These are phyloP conservation scores for Rhysida immarginata DNA, from an alignment of 1,140 invertebrate genomes.

Conservation along the genomic window DNA sequence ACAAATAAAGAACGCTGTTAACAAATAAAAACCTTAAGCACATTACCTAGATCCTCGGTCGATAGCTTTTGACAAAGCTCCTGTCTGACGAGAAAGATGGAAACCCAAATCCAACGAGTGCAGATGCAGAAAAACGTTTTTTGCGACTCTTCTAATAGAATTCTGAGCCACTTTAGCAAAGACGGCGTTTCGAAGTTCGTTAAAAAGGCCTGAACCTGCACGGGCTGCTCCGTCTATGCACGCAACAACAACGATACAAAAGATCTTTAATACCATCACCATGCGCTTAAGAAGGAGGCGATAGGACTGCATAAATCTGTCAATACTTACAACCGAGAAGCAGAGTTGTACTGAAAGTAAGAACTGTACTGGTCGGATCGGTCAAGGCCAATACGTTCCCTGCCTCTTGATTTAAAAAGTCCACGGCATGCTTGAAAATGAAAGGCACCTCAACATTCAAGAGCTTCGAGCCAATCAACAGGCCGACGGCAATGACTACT, in stretches of 20 bases:
- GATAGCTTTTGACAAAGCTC: conserved; percentile 61
- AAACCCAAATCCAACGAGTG: conserved; percentile 90
- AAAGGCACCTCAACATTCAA: conserved; percentile 92
- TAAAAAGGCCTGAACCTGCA: conserved; percentile 74
- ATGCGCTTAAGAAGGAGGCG: too few species aligned
- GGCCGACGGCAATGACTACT: conserved; percentile 66
- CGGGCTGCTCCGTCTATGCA: conserved; percentile 88
- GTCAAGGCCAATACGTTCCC: conserved; percentile 28
- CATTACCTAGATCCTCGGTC: conserved; percentile 38
- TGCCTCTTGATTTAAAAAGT: conserved; percentile 59
- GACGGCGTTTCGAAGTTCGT: conserved; percentile 92
- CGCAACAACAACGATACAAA: too few species aligned
- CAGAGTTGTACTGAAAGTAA: conserved; percentile 49
- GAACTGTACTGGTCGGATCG: conserved; percentile 26
- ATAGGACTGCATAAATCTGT: too few species aligned
- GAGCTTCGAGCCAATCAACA: conserved; percentile 65
- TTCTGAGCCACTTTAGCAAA: conserved; percentile 97
- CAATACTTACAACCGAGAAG: conserved; percentile 76
- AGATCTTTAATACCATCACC: too few species aligned
- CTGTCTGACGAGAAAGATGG: conserved; percentile 87
- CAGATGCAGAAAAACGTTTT: conserved; percentile 92
- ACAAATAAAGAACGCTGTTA: too few species aligned
- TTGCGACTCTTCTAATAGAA: conserved; percentile 85
- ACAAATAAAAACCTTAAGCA: too few species aligned
- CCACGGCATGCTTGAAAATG: conserved; percentile 85